Evolutionary conservation across 2,888 invertebrate species (phyloP).

Genomic region (Fragum fragum): DNA sequence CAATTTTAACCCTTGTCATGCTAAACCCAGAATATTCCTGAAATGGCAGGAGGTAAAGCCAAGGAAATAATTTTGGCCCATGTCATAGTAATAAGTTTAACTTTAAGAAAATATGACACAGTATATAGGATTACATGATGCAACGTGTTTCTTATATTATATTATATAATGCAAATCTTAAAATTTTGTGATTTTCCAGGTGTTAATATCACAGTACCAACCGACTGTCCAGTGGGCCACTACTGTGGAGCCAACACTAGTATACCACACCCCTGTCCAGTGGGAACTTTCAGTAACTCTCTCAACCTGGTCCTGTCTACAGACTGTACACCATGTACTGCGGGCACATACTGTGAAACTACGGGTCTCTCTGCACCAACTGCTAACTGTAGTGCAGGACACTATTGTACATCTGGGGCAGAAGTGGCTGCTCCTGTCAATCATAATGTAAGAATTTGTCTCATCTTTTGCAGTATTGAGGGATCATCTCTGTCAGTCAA

Average conservation of each 20-base stretch:
- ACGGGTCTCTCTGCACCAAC: conserved; percentile 79
- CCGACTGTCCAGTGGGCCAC: conserved; percentile 82
- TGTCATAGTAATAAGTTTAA: too few species aligned
- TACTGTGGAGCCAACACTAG: conserved; percentile 84
- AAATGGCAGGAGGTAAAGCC: too few species aligned
- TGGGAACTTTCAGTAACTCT: conserved; percentile 81
- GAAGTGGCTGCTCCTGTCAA: conserved; percentile 72
- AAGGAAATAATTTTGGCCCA: too few species aligned
- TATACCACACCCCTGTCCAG: conserved; percentile 81
- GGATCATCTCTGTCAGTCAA: too few species aligned
- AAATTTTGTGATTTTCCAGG: conserved; percentile 70
- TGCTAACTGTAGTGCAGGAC: conserved; percentile 83
- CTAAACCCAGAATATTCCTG: too few species aligned
- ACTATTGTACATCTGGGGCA: conserved; percentile 81
- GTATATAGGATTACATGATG: too few species aligned
- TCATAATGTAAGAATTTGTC: conserved; percentile 73
- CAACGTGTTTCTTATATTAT: too few species aligned
- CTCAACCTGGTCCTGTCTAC: conserved; percentile 67
- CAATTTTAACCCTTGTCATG: too few species aligned
- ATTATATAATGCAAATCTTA: too few species aligned
- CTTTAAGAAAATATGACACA: too few species aligned
- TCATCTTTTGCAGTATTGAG: neutral
- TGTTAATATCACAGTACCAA: conserved; percentile 79
- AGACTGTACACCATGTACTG: conserved; percentile 81
- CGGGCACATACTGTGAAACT: conserved; percentile 83